Evolutionary conservation across 2,797 vertebrate genomes (phyloP).

Genomic region (Microcaecilia unicolor): DNA sequence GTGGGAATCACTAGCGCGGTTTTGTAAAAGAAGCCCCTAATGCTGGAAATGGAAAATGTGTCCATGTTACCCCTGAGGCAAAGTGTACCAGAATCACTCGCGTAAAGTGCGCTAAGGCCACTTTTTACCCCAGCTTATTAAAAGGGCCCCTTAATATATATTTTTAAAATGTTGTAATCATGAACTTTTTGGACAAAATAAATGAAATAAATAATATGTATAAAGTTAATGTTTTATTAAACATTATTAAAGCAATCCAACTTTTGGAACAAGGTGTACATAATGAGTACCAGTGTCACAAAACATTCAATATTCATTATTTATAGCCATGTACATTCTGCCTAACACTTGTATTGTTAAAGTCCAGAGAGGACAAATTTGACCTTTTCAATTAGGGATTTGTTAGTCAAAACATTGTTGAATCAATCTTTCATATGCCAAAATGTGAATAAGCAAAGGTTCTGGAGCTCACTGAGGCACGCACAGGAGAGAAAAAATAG

Average conservation of each 20-base stretch:
- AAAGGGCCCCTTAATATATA: too few species aligned
- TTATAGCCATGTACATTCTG: not conserved
- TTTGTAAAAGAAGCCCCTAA: too few species aligned
- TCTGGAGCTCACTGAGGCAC: not conserved
- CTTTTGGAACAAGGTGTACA: too few species aligned
- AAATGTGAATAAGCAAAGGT: constrained; percentile 1
- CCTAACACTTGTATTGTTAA: constrained; percentile 7
- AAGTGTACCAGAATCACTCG: too few species aligned
- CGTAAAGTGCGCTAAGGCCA: too few species aligned
- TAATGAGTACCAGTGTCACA: not conserved
- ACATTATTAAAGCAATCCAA: constrained; percentile 2
- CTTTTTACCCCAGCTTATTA: too few species aligned
- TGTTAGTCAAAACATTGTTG: constrained; percentile 2
- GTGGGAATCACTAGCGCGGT: too few species aligned
- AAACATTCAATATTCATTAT: constrained; percentile 1
- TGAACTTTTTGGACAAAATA: too few species aligned
- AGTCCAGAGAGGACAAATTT: not conserved
- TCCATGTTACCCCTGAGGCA: too few species aligned
- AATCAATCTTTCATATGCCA: not conserved
- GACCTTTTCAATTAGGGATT: not conserved
- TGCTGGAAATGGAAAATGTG: too few species aligned
- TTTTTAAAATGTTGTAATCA: too few species aligned
- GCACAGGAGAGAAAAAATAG: not conserved
- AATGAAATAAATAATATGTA: constrained; percentile 5
- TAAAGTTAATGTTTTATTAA: constrained; percentile 3